Evolutionary conservation across 2,888 invertebrate species (phyloP).

Genomic region (Scelioninae gen. 2): DNA sequence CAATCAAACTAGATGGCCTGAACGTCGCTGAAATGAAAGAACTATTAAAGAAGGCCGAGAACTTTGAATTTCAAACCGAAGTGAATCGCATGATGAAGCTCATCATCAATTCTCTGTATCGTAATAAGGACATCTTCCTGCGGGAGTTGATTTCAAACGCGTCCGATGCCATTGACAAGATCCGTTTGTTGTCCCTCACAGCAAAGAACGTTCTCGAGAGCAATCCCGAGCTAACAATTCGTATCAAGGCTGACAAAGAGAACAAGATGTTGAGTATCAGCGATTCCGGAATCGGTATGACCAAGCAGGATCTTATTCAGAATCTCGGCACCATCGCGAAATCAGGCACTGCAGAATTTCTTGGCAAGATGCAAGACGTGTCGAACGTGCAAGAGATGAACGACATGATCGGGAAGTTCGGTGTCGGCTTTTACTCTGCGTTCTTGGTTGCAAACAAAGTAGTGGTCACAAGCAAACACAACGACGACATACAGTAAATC

Average conservation of each 20-base stretch:
- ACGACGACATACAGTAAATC: conserved; percentile 94
- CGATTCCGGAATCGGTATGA: conserved; percentile 99
- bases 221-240: conserved; percentile 89
- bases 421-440: conserved; percentile 99
- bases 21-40: conserved; percentile 96
- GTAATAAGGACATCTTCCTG: conserved; percentile 99
- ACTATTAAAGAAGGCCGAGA: conserved; percentile 90
- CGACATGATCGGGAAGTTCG: conserved; percentile 99
- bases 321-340: conserved; percentile 99
- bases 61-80: conserved; percentile 96
- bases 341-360: conserved; percentile 97
- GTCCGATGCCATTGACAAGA: conserved; percentile 99
- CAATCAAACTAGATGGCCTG: conserved; percentile 95
- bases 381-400: conserved; percentile 83
- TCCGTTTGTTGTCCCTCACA: conserved; percentile 93
- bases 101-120: conserved; percentile 98
- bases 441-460: conserved; percentile 97
- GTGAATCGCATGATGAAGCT: conserved; percentile 99
- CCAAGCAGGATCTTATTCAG: conserved; percentile 91
- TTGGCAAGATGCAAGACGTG: conserved; percentile 89
- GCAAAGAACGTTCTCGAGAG: conserved; percentile 86
- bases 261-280: conserved; percentile 93
- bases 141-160: conserved; percentile 99
- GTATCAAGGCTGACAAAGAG: conserved; percentile 90
- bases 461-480: conserved; percentile 96